Evolutionary conservation across 2,888 invertebrate species (phyloP), one percentile per base, ranked within the genome.

Genomic region (Ornithoptera priamus): DNA sequence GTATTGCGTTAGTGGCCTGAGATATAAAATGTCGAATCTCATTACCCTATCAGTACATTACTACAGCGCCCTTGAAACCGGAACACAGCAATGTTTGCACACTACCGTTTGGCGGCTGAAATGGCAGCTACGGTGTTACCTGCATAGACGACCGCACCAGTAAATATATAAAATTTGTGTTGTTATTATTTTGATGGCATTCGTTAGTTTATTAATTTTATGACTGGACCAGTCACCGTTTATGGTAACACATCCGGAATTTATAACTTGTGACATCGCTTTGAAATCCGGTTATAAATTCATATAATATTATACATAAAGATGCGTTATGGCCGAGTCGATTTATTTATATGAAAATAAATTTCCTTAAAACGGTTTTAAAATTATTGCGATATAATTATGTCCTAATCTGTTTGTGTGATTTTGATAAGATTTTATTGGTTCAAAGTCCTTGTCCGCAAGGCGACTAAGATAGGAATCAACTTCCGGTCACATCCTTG

Each of bases 381-480:
- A 22, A 39, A n/a, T 50, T 30, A n/a, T 15, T 53, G 46, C 36
- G 50, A 7, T 60, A 59, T 59, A 30, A 50, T 6, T 18, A 60
- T 68, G 53, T 68, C 50, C 30, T 68, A 63, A 68, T 68, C 58
- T 50, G 50, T 57, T 68, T 68, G 24, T 68, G 60, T 63, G 24
- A 57, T 66, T 80, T 75, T 75, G 73, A 77, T 75, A 73, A 77
- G 76, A 76, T 81, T 80, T 82, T 80, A 83, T 81, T 70, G 76
- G 77, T 76, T 74, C 73, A 72, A 80, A 81, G 66, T 59, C 70
- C 70, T 67, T 82, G 80, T 75, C 76, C 76, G 76, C 79, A 80
- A 85, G 80, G 80, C 77, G 78, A 81, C 77, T 76, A 73, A 83
- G 85, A 87, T 88, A 85, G 84, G 60, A 53, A 86, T 87, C 85